phyloP scores from a whole-genome alignment of 2,888 invertebrate genomes.

The Leuctra nigra region DNA sequence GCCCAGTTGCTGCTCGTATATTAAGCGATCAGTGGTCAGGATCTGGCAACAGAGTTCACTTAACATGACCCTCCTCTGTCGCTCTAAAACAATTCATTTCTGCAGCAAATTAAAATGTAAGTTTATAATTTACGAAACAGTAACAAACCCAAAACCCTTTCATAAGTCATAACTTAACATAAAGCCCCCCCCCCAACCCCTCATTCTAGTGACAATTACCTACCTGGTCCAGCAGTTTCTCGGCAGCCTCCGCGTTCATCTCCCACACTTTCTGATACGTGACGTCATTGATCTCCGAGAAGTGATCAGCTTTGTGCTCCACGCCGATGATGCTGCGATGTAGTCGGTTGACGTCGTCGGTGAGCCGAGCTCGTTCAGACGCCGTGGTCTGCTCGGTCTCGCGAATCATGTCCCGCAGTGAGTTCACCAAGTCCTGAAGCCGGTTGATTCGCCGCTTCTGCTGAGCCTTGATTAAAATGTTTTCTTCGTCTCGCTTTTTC shows the following conservation, averaged over 20 bases:
- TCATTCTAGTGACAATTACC: too few species aligned
- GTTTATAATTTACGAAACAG: too few species aligned
- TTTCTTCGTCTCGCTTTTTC: constrained; percentile 83
- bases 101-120: too few species aligned
- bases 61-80: too few species aligned
- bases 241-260: constrained; percentile 49
- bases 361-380: constrained; percentile 58
- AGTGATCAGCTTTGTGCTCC: constrained; percentile 61
- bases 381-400: constrained; percentile 59
- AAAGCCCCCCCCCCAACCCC: too few species aligned
- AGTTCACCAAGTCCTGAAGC: constrained; percentile 63
- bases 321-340: constrained; percentile 60
- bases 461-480: constrained; percentile 67
- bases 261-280: constrained; percentile 57
- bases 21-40: constrained; percentile 49
- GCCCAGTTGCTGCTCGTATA: constrained; percentile 57
- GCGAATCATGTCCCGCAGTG: constrained; percentile 55
- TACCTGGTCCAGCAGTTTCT: constrained; percentile 44
- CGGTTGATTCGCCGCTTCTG: constrained; percentile 70
- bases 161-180: background rate
- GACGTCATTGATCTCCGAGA: constrained; percentile 55
- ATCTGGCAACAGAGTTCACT: constrained; percentile 43
- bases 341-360: constrained; percentile 59
- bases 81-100: too few species aligned
- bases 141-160: background rate